phyloP scores from a whole-genome alignment of 2,888 invertebrate genomes.

The Sesia apiformis region DNA sequence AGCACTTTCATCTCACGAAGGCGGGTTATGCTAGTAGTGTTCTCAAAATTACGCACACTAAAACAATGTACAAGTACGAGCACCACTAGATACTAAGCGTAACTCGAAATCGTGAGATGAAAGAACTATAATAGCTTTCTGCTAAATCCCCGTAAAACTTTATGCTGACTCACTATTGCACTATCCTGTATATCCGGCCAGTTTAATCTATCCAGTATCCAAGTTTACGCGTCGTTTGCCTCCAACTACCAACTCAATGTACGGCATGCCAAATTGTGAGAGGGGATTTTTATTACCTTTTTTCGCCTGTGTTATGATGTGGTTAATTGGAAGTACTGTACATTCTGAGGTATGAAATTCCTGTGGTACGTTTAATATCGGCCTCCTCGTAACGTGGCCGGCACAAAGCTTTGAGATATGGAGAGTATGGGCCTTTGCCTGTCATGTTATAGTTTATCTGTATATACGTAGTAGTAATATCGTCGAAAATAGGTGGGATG shows the following conservation, averaged over 20 bases:
- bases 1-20: too few species aligned
- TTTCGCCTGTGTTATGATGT: conserved; percentile 5
- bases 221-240: conserved; percentile 49
- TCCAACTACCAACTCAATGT: conserved; percentile 29
- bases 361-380: not conserved
- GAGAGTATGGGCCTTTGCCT: not conserved
- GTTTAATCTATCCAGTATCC: conserved; percentile 46
- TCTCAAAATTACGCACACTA: too few species aligned
- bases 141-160: not conserved
- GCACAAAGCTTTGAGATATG: not conserved
- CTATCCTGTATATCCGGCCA: conserved; percentile 8
- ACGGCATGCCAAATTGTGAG: conserved; percentile 27
- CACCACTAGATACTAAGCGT: too few species aligned
- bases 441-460: too few species aligned
- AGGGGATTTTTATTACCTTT: conserved; percentile 22
- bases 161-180: not conserved
- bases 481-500: too few species aligned
- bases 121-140: not conserved
- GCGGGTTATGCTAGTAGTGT: too few species aligned
- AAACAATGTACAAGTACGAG: too few species aligned
- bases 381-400: not conserved
- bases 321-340: conserved; percentile 13
- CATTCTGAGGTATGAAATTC: not conserved
- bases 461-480: too few species aligned
- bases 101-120: not conserved